Base-by-base conservation (phyloP, 2,888 invertebrate genomes). In the Eristalis tenax region DNA sequence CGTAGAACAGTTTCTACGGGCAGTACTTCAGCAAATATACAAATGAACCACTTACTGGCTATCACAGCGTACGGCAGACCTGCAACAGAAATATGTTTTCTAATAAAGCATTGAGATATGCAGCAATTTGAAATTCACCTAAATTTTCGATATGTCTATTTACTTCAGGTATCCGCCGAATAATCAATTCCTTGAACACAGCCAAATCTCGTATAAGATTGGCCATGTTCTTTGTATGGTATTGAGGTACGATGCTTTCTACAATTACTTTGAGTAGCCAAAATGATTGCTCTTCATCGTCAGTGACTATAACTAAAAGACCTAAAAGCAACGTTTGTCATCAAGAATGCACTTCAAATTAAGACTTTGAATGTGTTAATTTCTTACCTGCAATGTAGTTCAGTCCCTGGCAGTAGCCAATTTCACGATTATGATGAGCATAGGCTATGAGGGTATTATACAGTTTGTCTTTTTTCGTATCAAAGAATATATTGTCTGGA, bases 41-140 rank as follows among this genome's bases (percentile, higher is more conserved):
- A 99, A 90, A 99, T 96, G 92, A 99, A 98, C 98, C 98, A 99
- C 94, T 98, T 99, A 81, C 98, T 98, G 35, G 97, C 96, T 90
- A 98, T 96, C 81, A 98, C 96, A 74, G 97, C 96, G 97, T 98
- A 98, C 15, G 97, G 97, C 90, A 98, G 94, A 81, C 97, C 95
- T 95, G 88, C 2, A 70, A 23, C 57, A 71, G 66, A 13, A 43
- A 22, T 2, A 22, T 3, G 15, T 15, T 26, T 5, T 40, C 2
- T 11, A 1, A 8, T 26, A n/a, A 23, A 22, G 1, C 15, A 1
- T 18, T 15, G 3, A 26, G 2, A 11, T 6, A 35, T 22, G 0
- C 5, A 13, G 2, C 6, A 13, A 0, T 0, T 26, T 13, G 4
- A n/a, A 75, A 89, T 92, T 90, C 91, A 95, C 95, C 97, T 90